phyloP scores from a whole-genome alignment of 2,888 invertebrate genomes.

The Ichneumon xanthorius region DNA sequence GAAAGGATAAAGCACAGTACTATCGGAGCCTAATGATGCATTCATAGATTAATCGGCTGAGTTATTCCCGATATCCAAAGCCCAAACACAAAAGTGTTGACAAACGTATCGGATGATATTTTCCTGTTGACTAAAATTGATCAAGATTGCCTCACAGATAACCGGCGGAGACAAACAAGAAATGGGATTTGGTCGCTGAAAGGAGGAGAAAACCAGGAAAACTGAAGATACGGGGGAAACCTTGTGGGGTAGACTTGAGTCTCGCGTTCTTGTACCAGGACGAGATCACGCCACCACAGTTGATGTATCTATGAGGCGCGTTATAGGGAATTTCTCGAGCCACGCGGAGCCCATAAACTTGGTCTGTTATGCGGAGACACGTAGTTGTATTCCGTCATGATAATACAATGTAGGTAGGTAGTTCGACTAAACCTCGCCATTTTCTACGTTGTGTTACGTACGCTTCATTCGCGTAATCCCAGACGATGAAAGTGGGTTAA shows the following conservation, averaged over 20 bases:
- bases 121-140: slow-evolving; percentile 38
- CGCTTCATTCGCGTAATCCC: slow-evolving; percentile 26
- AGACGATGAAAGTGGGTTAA: slow-evolving; percentile 53
- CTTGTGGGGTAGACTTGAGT: background rate
- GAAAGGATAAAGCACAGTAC: background rate
- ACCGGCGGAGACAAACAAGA: slow-evolving; percentile 62
- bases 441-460: slow-evolving; percentile 49
- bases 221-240: slow-evolving; percentile 27
- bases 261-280: slow-evolving; percentile 64
- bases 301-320: slow-evolving; percentile 57
- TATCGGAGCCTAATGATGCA: background rate
- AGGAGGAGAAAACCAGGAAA: slow-evolving; percentile 22
- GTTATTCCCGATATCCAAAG: slow-evolving; percentile 12
- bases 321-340: slow-evolving; percentile 46
- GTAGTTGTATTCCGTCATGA: slow-evolving; percentile 69
- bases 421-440: slow-evolving; percentile 50
- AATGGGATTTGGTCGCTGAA: slow-evolving; percentile 69
- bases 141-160: slow-evolving; percentile 54
- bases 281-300: slow-evolving; percentile 45
- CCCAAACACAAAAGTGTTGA: slow-evolving; percentile 7
- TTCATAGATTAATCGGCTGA: background rate
- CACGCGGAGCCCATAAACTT: slow-evolving; percentile 76
- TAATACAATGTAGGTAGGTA: slow-evolving; percentile 60
- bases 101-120: slow-evolving; percentile 9
- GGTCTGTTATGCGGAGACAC: slow-evolving; percentile 80